Evolutionary conservation across 1,140 invertebrate genomes (phyloP), one percentile per base, ranked within the genome.

Genomic region (Brachionus koreanus): DNA sequence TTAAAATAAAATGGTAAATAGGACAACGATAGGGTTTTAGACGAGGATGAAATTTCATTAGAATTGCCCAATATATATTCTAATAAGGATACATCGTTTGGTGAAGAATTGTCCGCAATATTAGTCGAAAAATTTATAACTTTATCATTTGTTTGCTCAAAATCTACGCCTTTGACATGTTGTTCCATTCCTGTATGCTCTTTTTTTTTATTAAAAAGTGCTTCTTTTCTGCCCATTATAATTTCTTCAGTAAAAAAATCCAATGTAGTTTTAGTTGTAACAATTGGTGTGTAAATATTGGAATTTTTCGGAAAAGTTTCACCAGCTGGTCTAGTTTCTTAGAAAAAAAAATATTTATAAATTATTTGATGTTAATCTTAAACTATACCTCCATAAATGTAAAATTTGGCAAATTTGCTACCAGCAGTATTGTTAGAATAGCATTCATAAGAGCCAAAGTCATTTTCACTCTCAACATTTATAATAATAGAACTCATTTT

Each of bases 381-480:
- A 16, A 33, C 13, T 29, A 29, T 57, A 79, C 76, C 61, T 79
- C 76, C 76, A 43, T 63, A 79, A 12, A 79, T 39, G 9, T 79
- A 61, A 79, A 65, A 61, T 61, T 79, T 79, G 7, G 57, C 33
- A 12, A 79, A 37, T 43, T 65, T 57, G 13, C 35, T 61, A 6
- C 76, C 76, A 79, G 76, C 76, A 37, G 46, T 79, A 43, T 79
- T 79, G n/a, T 79, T 79, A 1, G 76, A 57, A 61, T 12, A 57
- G 29, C 76, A 79, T 65, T 79, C 76, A 65, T 79, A 79, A 19
- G 49, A 16, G 7, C 76, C 76, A 79, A 79, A 65, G 39, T 79
- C 76, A 42, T 43, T 65, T 19, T 79, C 76, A 25, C 57, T 65
- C 25, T 65, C 76, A 79, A 79, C 33, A 39, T 61, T 79, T 23